Evolutionary conservation across 2,113 vertebrate species (phyloP), one percentile per base, ranked within the genome.

Genomic region (Erinaceus europaeus): DNA sequence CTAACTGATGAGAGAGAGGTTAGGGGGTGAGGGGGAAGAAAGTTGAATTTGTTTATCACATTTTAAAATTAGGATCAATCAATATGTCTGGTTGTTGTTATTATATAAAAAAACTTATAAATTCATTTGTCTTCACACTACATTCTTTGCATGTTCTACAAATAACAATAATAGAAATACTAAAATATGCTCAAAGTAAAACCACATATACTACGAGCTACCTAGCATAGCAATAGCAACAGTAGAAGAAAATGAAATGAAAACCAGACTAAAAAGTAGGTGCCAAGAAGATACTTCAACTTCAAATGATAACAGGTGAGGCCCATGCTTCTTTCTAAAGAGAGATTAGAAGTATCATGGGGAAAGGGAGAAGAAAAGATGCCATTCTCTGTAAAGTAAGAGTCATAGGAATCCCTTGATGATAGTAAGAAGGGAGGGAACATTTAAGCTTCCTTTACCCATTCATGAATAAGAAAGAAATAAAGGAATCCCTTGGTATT

Each of bases 401-500:
- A 71, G 65, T 79, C 78, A 72, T 10, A 72, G 21, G 9, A 64
- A 59, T 87, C 64, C 91, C 86, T 44, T 88, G 84, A 62, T 29
- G 13, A 90, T 13, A 82, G 44, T 55, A 76, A 88, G n/a, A 77
- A n/a, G 4, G 38, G 21, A 79, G 38, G 27, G 50, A 75, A 81
- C 73, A 13, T 68, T 48, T 68, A 68, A 86, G 64, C 46, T 23
- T 64, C 48, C 72, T 88, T 65, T 88, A 50, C 72, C 71, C 68
- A 73, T 74, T 92, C 89, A 92, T 52, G 34, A 88, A 40, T 88
- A 73, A 74, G 90, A 87, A 92, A 71, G 84, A 88, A 88, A 91
- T 75, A 77, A 84, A 81, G 34, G 73, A 91, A 79, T 75, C 80
- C 75, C 65, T 90, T 92, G 67, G 55, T 64, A 8, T 83, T 92